phyloP scores from a whole-genome alignment of 2,888 invertebrate genomes.

The Harpalus rufipes region DNA sequence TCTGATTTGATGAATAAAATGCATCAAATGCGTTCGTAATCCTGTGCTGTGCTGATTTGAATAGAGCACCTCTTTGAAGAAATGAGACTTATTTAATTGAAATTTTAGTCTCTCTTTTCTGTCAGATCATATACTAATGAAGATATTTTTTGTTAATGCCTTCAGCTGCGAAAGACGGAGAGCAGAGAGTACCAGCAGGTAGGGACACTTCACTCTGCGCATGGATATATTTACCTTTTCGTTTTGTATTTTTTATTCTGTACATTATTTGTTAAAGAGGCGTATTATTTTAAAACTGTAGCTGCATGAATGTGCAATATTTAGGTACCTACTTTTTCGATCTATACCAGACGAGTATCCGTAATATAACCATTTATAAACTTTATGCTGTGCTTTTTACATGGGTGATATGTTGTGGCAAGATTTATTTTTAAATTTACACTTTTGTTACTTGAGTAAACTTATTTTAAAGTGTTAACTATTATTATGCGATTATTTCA shows the following conservation, averaged over 20 bases:
- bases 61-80: conserved; percentile 39
- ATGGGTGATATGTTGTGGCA: too few relatives aligned
- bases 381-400: too few relatives aligned
- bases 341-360: too few relatives aligned
- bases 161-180: conserved; percentile 83
- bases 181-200: conserved; percentile 85
- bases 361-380: too few relatives aligned
- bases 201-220: conserved; percentile 70
- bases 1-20: conserved; percentile 29
- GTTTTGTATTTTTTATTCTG: conserved; percentile 6
- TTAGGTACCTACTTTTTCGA: too few relatives aligned
- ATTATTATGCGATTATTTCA: too few relatives aligned
- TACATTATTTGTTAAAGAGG: conserved; percentile 2
- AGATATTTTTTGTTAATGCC: conserved; percentile 43
- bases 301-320: not conserved
- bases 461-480: too few relatives aligned
- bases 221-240: conserved; percentile 26
- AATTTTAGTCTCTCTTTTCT: conserved; percentile 1
- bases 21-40: conserved; percentile 21
- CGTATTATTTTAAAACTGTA: not conserved
- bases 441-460: too few relatives aligned
- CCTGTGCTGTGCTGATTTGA: not conserved
- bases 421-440: too few relatives aligned
- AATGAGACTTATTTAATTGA: conserved; percentile 34
- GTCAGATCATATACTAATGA: conserved; percentile 53